These are phyloP conservation scores for Oegoconia quadripuncta DNA, from an alignment of 2,888 invertebrate genomes.

Conservation along the genomic window DNA sequence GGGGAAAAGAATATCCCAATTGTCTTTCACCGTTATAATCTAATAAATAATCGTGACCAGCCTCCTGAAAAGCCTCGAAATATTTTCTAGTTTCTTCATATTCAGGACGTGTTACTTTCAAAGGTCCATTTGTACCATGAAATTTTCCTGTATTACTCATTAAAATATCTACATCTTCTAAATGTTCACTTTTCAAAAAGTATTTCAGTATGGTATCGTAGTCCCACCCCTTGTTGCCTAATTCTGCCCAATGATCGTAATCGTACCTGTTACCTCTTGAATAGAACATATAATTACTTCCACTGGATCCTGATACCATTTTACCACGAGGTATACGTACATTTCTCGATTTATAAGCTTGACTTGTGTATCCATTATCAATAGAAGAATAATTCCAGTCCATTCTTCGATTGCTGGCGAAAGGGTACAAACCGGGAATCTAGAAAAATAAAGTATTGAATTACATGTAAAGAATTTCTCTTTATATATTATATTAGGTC, in stretches of 20 bases:
- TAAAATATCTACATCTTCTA: not conserved
- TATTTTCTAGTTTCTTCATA: conserved; percentile 19
- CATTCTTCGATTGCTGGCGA: too few relatives aligned
- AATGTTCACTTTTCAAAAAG: not conserved
- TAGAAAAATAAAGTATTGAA: too few relatives aligned
- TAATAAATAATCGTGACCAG: conserved; percentile 31
- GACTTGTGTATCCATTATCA: conserved; percentile 42
- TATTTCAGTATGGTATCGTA: conserved; percentile 5
- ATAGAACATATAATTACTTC: conserved; percentile 83
- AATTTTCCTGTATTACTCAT: too few relatives aligned
- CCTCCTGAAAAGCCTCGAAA: conserved; percentile 37
- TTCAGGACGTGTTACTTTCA: too few relatives aligned
- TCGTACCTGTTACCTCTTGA: conserved; percentile 82
- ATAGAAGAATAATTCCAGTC: conserved; percentile 42
- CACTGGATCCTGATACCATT: conserved; percentile 82
- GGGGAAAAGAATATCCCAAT: conserved; percentile 34
- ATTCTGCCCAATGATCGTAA: conserved; percentile 71
- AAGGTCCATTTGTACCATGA: too few relatives aligned
- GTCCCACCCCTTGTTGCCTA: not conserved
- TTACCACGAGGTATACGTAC: conserved; percentile 79
- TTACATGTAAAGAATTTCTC: too few relatives aligned
- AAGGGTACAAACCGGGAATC: too few relatives aligned
- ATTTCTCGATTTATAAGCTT: conserved; percentile 31
- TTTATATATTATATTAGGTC: too few relatives aligned
- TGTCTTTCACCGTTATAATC: conserved; percentile 39